These are phyloP conservation scores for Dipodomys stephensi DNA, from an alignment of 2,113 vertebrate species.

Conservation along the genomic window DNA sequence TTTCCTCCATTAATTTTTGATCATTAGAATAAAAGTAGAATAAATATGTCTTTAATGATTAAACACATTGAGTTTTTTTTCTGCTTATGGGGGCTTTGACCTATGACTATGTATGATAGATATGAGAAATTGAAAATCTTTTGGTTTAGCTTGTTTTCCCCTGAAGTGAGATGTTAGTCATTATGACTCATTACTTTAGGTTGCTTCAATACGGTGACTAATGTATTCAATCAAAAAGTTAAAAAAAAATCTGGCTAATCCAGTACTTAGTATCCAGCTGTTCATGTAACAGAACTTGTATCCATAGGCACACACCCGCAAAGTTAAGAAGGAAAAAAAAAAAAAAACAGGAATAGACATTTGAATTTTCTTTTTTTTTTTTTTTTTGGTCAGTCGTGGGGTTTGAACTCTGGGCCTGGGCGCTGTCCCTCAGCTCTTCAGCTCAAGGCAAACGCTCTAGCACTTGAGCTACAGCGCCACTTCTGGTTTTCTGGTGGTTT, in stretches of 20 bases:
- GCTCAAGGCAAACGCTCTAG: too few species aligned
- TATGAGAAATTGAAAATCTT: background rate
- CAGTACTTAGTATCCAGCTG: background rate
- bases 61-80: background rate
- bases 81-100: rapidly evolving
- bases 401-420: too few species aligned
- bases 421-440: too few species aligned
- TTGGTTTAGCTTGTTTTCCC: background rate
- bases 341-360: background rate
- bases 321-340: background rate
- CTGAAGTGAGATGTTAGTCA: background rate
- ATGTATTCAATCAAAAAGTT: background rate
- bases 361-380: background rate
- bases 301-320: background rate
- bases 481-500: too few species aligned
- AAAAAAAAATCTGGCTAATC: background rate
- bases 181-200: slow-evolving; percentile 30
- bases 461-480: too few species aligned
- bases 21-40: background rate
- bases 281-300: slow-evolving; percentile 52
- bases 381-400: too few species aligned
- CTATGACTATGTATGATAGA: background rate
- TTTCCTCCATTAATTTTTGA: background rate
- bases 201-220: slow-evolving; percentile 6
- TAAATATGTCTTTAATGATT: background rate